phyloP scores from a whole-genome alignment of 2,113 vertebrate species.

The Numenius arquata region DNA sequence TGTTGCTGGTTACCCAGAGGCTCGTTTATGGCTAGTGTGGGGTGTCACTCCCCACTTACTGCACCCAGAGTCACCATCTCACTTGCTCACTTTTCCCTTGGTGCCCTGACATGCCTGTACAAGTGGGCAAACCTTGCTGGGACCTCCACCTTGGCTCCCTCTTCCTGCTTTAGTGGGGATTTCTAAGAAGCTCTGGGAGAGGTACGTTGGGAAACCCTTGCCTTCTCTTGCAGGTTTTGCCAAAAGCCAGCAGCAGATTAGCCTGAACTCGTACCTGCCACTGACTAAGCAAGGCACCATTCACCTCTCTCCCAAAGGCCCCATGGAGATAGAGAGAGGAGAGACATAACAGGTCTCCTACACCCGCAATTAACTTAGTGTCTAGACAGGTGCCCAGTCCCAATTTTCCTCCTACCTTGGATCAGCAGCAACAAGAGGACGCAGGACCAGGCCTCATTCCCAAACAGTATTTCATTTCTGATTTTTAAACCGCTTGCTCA shows the following conservation, averaged over 20 bases:
- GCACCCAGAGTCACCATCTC: background rate
- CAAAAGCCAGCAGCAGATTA: background rate
- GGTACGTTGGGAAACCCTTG: background rate
- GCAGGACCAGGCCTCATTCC: background rate
- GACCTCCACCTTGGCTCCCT: rapidly evolving
- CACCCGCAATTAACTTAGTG: background rate
- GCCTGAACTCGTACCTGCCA: background rate
- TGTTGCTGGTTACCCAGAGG: background rate
- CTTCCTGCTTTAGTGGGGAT: too few species aligned
- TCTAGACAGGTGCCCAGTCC: background rate
- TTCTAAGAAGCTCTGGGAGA: background rate
- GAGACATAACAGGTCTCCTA: background rate
- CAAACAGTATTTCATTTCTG: background rate
- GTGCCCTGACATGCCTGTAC: background rate
- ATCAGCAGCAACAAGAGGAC: background rate
- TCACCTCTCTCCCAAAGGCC: background rate
- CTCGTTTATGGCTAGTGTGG: rapidly evolving
- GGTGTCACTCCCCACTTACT: background rate
- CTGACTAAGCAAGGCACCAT: background rate
- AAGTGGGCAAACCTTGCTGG: background rate
- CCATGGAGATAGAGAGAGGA: rapidly evolving
- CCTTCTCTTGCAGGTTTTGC: background rate
- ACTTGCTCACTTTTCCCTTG: background rate
- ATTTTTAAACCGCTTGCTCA: background rate
- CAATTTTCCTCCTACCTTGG: background rate